A percentile compares a stretch with the other conserved stretches of the same genome.
Conservation (phyloP, 1,140 invertebrate species). For the Drosophila ficusphila region DNA sequence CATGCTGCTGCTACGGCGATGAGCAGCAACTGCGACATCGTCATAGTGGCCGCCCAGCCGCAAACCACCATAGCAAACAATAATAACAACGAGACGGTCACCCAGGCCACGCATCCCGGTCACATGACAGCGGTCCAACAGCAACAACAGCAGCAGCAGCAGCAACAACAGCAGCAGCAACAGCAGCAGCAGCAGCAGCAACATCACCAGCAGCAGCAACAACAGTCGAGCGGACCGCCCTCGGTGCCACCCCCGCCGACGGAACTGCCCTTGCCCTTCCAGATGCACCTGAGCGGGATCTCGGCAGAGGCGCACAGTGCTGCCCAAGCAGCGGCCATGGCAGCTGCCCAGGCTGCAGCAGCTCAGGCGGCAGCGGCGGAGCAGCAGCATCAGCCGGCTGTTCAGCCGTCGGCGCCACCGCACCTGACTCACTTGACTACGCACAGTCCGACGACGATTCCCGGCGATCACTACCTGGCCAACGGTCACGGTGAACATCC, state of each 20-base stretch:
- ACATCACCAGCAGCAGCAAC: constrained; percentile 66
- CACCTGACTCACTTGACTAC: constrained; percentile 71
- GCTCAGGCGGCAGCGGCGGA: constrained; percentile 81
- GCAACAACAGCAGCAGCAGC: constrained; percentile 58
- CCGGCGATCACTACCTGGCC: constrained; percentile 58
- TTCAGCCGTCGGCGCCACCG: constrained; percentile 41
- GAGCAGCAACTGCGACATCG: constrained; percentile 83
- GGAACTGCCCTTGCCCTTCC: constrained; percentile 75
- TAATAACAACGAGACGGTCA: constrained; percentile 78
- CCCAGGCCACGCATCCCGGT: constrained; percentile 64
- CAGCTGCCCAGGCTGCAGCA: constrained; percentile 78
- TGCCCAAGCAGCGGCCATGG: constrained; percentile 80
- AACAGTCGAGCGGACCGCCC: constrained; percentile 56
- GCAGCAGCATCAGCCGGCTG: constrained; percentile 59
- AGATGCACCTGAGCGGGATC: constrained; percentile 75
- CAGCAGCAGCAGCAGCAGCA: constrained; percentile 68
- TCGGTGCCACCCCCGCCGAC: constrained; percentile 58
- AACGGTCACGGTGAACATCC: constrained; percentile 72
- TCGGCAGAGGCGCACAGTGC: constrained; percentile 76
- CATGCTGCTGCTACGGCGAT: constrained; percentile 79
- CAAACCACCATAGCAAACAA: constrained; percentile 74
- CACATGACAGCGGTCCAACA: constrained; percentile 59
- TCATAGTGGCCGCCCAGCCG: constrained; percentile 78
- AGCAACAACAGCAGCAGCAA: constrained; percentile 62
- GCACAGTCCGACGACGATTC: constrained; percentile 68